Conservation (phyloP, 2,888 invertebrate species). For the Cephus sareptanus region DNA sequence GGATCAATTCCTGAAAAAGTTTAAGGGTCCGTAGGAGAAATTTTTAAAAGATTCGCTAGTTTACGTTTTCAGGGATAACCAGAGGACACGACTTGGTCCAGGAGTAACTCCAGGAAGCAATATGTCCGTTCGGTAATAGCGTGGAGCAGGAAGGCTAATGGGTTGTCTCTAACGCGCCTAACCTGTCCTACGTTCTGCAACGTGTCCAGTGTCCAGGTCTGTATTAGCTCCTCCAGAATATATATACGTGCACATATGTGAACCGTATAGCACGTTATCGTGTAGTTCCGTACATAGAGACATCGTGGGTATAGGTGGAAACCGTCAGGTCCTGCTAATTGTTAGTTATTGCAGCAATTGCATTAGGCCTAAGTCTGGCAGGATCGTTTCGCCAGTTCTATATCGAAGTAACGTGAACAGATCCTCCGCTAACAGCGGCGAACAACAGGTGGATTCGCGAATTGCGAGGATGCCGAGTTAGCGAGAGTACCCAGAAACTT, state of each 20-base stretch:
- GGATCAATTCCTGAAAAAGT: not conserved
- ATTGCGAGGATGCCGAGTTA: not conserved
- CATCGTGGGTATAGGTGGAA: too few species aligned
- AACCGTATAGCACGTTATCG: not conserved
- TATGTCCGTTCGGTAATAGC: constrained; percentile 45
- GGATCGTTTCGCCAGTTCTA: constrained; percentile 18
- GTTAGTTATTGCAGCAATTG: constrained; percentile 50
- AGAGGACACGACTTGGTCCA: not conserved
- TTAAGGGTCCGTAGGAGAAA: not conserved
- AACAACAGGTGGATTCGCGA: constrained; percentile 45
- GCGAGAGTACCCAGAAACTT: not conserved
- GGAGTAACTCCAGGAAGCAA: constrained; percentile 35
- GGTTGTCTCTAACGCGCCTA: constrained; percentile 46
- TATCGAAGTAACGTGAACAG: not conserved
- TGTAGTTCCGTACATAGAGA: not conserved
- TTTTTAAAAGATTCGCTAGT: not conserved
- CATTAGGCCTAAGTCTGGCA: constrained; percentile 45
- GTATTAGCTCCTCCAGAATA: not conserved
- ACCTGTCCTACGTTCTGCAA: constrained; percentile 33
- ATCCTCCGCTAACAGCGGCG: not conserved
- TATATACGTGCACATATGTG: not conserved
- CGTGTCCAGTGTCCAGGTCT: constrained; percentile 14
- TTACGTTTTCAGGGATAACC: not conserved
- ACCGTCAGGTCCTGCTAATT: constrained; percentile 37
- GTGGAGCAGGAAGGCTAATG: constrained; percentile 45